Conservation (phyloP, 2,113 vertebrate genomes). For the Dolichallabes microphthalmus region DNA sequence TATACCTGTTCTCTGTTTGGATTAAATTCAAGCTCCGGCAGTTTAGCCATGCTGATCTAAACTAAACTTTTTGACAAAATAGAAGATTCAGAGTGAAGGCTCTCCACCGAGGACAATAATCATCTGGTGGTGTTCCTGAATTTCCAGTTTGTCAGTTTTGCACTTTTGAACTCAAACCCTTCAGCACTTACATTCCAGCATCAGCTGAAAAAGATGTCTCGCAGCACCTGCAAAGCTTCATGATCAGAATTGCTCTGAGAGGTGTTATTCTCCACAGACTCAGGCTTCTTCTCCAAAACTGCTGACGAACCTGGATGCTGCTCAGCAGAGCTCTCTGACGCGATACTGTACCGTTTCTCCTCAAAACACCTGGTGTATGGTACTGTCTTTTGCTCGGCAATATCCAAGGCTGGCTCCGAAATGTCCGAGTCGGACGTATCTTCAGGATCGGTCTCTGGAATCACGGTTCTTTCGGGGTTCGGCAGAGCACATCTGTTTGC, state of each 20-base stretch:
- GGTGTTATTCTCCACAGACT: not conserved
- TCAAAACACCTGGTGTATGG: not conserved
- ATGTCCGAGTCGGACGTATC: constrained; percentile 46
- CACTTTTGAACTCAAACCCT: not conserved
- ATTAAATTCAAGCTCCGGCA: not conserved
- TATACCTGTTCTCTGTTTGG: not conserved
- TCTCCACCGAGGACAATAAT: not conserved
- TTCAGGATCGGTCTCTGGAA: constrained; percentile 40
- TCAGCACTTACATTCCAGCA: not conserved
- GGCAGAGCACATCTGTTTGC: not conserved
- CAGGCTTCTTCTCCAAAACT: not conserved
- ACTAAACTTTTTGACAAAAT: not conserved
- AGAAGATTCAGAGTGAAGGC: not conserved
- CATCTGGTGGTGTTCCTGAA: not conserved
- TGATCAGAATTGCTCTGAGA: constrained; percentile 11
- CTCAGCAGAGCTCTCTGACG: not conserved
- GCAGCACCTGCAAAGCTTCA: constrained; percentile 41
- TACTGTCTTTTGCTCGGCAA: constrained; percentile 48
- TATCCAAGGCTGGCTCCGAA: constrained; percentile 63
- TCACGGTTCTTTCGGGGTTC: not conserved
- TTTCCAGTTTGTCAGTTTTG: not conserved
- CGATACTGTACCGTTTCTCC: not conserved
- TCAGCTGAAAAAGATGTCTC: constrained; percentile 49
- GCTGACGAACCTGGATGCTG: not conserved
- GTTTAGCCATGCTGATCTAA: not conserved